Evolutionary conservation across 2,888 invertebrate species (phyloP).

Genomic region (Eudasyphora cyanicolor): DNA sequence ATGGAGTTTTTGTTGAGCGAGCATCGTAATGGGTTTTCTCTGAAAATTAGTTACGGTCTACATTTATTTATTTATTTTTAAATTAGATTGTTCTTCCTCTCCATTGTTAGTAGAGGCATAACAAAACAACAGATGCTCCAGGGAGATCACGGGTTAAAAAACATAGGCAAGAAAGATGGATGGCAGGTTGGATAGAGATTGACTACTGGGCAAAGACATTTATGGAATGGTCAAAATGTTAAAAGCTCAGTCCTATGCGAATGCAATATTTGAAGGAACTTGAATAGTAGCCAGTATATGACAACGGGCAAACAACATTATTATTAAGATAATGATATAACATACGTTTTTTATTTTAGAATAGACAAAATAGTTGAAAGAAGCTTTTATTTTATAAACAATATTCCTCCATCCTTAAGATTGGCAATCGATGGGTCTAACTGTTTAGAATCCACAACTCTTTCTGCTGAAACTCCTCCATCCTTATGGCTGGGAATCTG

Average conservation of each 20-base stretch:
- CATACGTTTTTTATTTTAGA: too few relatives aligned
- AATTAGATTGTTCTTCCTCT: slow-evolving; percentile 34
- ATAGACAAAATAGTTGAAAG: too few relatives aligned
- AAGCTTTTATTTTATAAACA: too few relatives aligned
- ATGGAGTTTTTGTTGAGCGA: slow-evolving; percentile 4
- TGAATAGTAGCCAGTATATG: background rate
- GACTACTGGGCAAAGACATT: background rate
- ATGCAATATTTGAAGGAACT: too few relatives aligned
- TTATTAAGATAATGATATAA: too few relatives aligned
- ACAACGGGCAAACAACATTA: background rate
- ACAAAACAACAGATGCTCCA: slow-evolving; percentile 1
- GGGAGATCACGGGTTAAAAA: background rate
- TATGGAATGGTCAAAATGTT: too few relatives aligned
- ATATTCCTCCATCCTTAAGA: too few relatives aligned
- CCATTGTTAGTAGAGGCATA: slow-evolving; percentile 4
- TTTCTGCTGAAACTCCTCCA: too few relatives aligned
- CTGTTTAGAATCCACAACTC: too few relatives aligned
- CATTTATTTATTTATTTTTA: slow-evolving; percentile 29
- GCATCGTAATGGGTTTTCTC: slow-evolving; percentile 40
- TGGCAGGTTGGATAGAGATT: background rate
- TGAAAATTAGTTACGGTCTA: slow-evolving; percentile 48
- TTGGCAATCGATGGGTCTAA: too few relatives aligned
- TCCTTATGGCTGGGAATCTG: too few relatives aligned
- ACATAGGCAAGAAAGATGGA: background rate
- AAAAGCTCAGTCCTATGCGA: too few relatives aligned